These are phyloP conservation scores for Tachysurus vachellii DNA, from an alignment of 2,113 vertebrate species.

Conservation along the genomic window DNA sequence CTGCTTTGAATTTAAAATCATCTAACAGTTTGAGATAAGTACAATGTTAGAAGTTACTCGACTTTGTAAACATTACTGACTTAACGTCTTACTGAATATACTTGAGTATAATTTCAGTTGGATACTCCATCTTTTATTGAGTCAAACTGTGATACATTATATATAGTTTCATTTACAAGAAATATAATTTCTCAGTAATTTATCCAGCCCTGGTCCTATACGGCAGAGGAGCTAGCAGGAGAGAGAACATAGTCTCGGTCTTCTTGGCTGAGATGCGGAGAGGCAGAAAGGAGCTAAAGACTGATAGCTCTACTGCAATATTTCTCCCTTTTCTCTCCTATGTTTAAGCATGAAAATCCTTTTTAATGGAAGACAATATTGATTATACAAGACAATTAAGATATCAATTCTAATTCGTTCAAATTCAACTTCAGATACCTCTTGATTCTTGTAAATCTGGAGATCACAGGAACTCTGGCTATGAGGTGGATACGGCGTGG, in stretches of 20 bases:
- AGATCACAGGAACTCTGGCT: background rate
- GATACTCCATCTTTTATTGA: background rate
- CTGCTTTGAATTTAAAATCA: background rate
- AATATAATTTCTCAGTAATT: background rate
- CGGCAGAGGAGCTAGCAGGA: background rate
- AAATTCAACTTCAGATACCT: background rate
- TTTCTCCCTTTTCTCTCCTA: background rate
- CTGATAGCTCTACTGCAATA: background rate
- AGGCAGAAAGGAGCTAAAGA: background rate
- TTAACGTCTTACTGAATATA: background rate
- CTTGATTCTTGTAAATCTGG: background rate
- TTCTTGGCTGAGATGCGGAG: background rate
- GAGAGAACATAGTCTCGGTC: background rate
- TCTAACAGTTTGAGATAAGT: background rate
- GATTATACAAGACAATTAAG: background rate
- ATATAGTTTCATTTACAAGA: background rate
- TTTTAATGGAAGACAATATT: background rate
- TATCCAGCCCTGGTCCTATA: background rate
- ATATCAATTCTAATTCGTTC: background rate
- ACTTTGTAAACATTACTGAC: too few species aligned
- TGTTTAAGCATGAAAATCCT: background rate
- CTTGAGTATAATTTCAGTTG: background rate
- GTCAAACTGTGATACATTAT: background rate
- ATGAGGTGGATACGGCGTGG: background rate
- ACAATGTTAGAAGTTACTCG: too few species aligned